These are phyloP conservation scores for Cantharis lateralis DNA, from an alignment of 2,888 invertebrate genomes.

Conservation along the genomic window DNA sequence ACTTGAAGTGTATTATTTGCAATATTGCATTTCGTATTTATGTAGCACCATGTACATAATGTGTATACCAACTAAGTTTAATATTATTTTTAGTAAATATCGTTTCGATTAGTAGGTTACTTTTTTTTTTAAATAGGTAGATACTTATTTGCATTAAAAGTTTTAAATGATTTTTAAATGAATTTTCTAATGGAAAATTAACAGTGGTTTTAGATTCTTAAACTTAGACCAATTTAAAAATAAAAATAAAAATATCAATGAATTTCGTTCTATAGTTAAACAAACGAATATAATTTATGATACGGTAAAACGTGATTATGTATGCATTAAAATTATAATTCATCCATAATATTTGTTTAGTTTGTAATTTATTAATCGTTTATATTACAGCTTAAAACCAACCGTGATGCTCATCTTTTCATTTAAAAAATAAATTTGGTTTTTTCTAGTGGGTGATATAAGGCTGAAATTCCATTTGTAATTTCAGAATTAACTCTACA, in stretches of 20 bases:
- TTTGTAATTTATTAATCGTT: constrained; percentile 52
- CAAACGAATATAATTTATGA: constrained; percentile 48
- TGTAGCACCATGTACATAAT: no score
- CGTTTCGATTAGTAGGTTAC: no score
- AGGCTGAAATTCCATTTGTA: not conserved
- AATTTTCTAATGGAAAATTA: not conserved
- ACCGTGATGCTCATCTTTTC: constrained; percentile 37
- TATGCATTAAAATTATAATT: constrained; percentile 56
- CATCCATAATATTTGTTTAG: constrained; percentile 55
- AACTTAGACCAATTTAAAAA: not conserved
- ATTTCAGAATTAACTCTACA: not conserved
- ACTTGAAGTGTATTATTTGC: no score
- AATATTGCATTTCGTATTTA: no score
- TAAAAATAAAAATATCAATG: not conserved
- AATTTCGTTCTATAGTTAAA: not conserved
- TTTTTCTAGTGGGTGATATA: constrained; percentile 3
- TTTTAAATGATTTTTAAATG: no score
- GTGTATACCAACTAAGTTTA: no score
- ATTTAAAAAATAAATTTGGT: not conserved
- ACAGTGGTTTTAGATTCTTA: not conserved
- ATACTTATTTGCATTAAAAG: no score
- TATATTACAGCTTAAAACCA: constrained; percentile 49
- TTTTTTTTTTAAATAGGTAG: no score
- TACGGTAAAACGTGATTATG: constrained; percentile 44
- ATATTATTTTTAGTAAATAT: no score